phyloP scores from a whole-genome alignment of 2,113 vertebrate species.

The Hucho hucho region DNA sequence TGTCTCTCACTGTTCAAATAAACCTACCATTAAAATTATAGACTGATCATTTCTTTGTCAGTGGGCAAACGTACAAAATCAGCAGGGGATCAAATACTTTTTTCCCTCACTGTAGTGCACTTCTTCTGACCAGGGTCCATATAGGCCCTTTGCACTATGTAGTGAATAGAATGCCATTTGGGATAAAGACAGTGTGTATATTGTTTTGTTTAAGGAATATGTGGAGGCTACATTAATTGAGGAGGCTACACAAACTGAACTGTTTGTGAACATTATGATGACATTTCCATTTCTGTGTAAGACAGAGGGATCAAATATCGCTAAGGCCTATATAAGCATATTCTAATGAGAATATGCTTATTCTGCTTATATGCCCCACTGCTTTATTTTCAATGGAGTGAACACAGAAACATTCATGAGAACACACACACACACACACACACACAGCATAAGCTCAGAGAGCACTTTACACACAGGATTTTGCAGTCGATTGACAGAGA shows the following conservation, averaged over 20 bases:
- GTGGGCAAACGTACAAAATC: too few relatives aligned
- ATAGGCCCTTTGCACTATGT: too few relatives aligned
- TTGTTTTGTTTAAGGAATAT: background rate
- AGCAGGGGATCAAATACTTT: too few relatives aligned
- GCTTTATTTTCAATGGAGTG: background rate
- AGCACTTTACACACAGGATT: slow-evolving; percentile 52
- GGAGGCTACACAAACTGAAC: slow-evolving; percentile 31
- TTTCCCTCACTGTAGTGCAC: too few relatives aligned
- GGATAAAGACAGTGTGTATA: background rate
- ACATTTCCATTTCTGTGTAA: slow-evolving; percentile 30
- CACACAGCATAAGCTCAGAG: slow-evolving; percentile 27
- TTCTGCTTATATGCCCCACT: too few relatives aligned
- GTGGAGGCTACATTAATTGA: slow-evolving; percentile 27
- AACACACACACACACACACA: background rate
- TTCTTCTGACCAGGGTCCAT: too few relatives aligned
- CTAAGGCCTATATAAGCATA: slow-evolving; percentile 22
- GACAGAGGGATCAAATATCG: slow-evolving; percentile 38
- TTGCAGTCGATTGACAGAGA: slow-evolving; percentile 52
- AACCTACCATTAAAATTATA: too few relatives aligned
- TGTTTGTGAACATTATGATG: slow-evolving; percentile 35
- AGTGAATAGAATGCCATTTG: too few relatives aligned
- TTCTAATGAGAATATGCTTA: slow-evolving; percentile 39
- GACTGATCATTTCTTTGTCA: too few relatives aligned
- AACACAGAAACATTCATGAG: background rate
- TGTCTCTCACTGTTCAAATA: too few relatives aligned